A percentile compares a stretch with the other conserved stretches of the same genome.
Evolutionary conservation across 2,113 vertebrate genomes (phyloP).

Genomic region (Peromyscus maniculatus): DNA sequence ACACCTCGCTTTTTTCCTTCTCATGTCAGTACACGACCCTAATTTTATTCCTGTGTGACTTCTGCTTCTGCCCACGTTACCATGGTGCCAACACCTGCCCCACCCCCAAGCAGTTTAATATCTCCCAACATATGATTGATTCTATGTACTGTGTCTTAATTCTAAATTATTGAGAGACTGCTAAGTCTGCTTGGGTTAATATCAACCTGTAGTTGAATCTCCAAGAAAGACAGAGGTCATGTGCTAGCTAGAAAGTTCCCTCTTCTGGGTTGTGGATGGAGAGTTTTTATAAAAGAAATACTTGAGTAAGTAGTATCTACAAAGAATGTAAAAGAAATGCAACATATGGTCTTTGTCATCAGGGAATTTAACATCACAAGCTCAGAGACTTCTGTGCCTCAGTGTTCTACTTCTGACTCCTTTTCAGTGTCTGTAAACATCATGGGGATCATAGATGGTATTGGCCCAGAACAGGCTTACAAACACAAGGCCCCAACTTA

Average conservation of each 20-base stretch:
- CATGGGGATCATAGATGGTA: neutral
- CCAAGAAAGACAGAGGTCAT: neutral
- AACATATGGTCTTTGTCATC: neutral
- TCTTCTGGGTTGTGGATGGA: neutral
- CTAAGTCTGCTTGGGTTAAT: neutral
- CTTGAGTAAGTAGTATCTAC: neutral
- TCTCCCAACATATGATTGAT: neutral
- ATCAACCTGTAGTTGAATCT: neutral
- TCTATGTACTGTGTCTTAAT: neutral
- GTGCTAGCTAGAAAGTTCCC: neutral
- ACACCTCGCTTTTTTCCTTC: neutral
- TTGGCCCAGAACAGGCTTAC: neutral
- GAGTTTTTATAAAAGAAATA: slow-evolving; percentile 6
- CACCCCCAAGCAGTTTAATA: neutral
- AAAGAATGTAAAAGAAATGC: slow-evolving; percentile 28
- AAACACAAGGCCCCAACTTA: neutral
- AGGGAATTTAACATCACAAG: neutral
- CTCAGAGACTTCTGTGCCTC: neutral
- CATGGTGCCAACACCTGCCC: neutral
- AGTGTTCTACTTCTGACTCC: slow-evolving; percentile 1
- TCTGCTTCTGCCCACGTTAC: neutral
- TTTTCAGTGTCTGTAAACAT: slow-evolving; percentile 7
- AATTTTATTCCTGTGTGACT: neutral
- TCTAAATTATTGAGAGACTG: neutral
- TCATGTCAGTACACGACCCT: neutral